Conservation (phyloP, 2,113 vertebrate species). For the Tragelaphus imberbis region DNA sequence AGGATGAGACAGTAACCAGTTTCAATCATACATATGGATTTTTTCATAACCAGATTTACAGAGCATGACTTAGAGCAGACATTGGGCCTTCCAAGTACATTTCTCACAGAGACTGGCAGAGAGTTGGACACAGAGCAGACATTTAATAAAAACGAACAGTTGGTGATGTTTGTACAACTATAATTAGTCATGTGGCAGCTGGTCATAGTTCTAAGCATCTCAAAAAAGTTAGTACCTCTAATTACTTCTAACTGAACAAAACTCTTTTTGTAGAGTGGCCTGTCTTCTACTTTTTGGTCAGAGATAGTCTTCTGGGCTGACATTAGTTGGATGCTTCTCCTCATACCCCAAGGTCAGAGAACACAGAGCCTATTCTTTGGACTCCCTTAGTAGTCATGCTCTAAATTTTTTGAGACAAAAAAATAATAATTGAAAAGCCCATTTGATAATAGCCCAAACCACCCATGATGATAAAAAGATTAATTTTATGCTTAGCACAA, state of each 20-base stretch:
- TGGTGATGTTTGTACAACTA: not conserved
- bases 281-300: not conserved
- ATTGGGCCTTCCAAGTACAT: not conserved
- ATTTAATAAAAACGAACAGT: not conserved
- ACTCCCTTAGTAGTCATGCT: not conserved
- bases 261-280: not conserved
- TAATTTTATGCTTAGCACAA: not conserved
- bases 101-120: not conserved
- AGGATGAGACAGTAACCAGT: not conserved
- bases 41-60: not conserved
- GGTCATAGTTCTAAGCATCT: not conserved
- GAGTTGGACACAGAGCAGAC: not conserved
- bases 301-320: not conserved
- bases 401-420: not conserved
- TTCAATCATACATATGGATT: not conserved
- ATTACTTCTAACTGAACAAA: not conserved
- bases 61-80: not conserved
- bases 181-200: not conserved
- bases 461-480: not conserved
- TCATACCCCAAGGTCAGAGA: not conserved
- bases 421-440: not conserved
- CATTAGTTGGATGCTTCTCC: not conserved
- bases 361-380: not conserved
- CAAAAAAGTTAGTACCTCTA: not conserved
- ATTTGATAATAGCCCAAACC: not conserved